These are phyloP conservation scores for Eupithecia centaureata DNA, from an alignment of 2,888 invertebrate species.

Conservation along the genomic window DNA sequence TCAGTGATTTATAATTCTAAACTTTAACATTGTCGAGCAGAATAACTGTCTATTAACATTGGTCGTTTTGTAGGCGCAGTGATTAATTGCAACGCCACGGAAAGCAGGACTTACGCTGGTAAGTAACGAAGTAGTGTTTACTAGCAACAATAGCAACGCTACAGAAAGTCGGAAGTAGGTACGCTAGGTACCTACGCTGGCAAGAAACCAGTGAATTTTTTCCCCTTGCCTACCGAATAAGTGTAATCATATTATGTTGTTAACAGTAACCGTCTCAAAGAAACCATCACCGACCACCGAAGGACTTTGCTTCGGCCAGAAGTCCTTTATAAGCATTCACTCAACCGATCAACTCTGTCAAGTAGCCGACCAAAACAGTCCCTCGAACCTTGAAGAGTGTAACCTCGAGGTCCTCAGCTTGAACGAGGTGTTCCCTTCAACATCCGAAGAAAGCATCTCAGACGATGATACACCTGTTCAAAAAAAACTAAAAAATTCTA, in stretches of 20 bases:
- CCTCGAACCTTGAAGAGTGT: slow-evolving; percentile 67
- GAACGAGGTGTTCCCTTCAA: slow-evolving; percentile 78
- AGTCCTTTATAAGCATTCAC: slow-evolving; percentile 79
- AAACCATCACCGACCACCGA: slow-evolving; percentile 65
- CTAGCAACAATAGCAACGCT: slow-evolving; percentile 59
- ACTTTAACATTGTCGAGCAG: neutral
- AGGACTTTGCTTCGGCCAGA: slow-evolving; percentile 64
- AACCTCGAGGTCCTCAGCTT: slow-evolving; percentile 76
- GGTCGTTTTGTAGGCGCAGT: slow-evolving; percentile 63
- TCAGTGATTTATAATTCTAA: slow-evolving; percentile 9
- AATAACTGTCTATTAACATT: slow-evolving; percentile 18
- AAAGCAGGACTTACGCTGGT: slow-evolving; percentile 75
- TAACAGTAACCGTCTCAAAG: slow-evolving; percentile 74
- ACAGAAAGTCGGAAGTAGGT: slow-evolving; percentile 67
- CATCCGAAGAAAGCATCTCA: slow-evolving; percentile 77
- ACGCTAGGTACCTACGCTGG: slow-evolving; percentile 77
- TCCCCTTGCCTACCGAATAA: neutral
- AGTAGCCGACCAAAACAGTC: slow-evolving; percentile 61
- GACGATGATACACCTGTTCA: slow-evolving; percentile 68
- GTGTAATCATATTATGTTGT: neutral
- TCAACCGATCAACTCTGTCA: slow-evolving; percentile 78
- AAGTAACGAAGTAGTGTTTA: too few relatives aligned
- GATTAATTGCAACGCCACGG: slow-evolving; percentile 59
- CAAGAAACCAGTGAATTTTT: slow-evolving; percentile 43
- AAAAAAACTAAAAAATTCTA: slow-evolving; percentile 55